Conservation (phyloP, 2,888 invertebrate genomes). For the Apodemia duryi region DNA sequence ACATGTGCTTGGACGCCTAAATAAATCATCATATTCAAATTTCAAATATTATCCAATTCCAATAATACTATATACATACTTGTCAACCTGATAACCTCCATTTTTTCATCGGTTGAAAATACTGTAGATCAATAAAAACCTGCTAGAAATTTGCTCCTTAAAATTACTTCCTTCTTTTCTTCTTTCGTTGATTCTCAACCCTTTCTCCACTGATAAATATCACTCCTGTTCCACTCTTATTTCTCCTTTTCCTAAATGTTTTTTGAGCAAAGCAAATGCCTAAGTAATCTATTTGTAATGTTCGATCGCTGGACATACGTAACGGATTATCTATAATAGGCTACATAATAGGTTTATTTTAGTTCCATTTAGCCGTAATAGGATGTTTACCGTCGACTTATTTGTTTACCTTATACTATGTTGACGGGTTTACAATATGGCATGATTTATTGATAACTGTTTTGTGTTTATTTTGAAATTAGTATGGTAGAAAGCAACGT, state of each 20-base stretch:
- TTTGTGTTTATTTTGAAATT: background rate
- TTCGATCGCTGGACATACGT: background rate
- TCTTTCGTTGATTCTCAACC: too few relatives aligned
- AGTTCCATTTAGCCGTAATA: conserved; percentile 4
- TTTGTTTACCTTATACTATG: conserved; percentile 16
- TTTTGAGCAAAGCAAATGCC: background rate
- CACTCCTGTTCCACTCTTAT: background rate
- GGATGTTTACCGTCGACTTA: conserved; percentile 18
- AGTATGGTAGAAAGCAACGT: background rate
- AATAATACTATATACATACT: too few relatives aligned
- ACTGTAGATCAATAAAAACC: background rate
- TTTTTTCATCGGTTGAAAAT: too few relatives aligned
- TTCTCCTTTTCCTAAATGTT: background rate
- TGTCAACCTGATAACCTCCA: too few relatives aligned
- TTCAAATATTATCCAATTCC: too few relatives aligned
- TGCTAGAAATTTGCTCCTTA: background rate
- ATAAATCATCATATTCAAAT: too few relatives aligned
- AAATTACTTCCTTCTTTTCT: too few relatives aligned
- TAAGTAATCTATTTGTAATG: background rate
- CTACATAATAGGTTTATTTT: conserved; percentile 10
- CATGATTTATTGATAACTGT: background rate
- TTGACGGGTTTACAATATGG: background rate
- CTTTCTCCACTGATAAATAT: background rate
- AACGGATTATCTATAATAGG: conserved; percentile 3
- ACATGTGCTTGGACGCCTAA: too few relatives aligned